A percentile compares a stretch with the other conserved stretches of the same genome.
Conservation (phyloP, 2,113 vertebrate species). For the Mastomys coucha region DNA sequence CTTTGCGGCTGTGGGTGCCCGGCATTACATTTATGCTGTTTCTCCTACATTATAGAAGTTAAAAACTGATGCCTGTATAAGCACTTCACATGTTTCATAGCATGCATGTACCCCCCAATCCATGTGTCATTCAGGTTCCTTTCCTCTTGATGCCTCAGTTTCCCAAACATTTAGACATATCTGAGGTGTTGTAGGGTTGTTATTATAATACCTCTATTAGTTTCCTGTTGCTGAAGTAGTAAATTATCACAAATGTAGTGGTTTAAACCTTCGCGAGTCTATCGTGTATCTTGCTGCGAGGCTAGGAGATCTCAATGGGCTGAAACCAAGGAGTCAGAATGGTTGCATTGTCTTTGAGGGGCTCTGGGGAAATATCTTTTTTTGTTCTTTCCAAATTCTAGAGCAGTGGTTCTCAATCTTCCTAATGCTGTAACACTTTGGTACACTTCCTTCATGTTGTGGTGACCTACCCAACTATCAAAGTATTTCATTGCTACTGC, state of each 20-base stretch:
- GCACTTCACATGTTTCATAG: background rate
- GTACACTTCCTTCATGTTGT: background rate
- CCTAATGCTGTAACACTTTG: background rate
- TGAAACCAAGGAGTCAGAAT: background rate
- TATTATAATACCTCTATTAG: background rate
- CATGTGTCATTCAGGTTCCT: background rate
- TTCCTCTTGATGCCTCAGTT: background rate
- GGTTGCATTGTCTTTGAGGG: background rate
- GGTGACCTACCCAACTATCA: background rate
- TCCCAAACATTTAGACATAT: background rate
- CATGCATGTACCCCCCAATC: too few species aligned
- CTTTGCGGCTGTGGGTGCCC: too few species aligned
- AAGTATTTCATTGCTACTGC: background rate
- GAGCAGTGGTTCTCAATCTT: background rate
- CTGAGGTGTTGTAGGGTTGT: background rate
- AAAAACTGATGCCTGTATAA: background rate
- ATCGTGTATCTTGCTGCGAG: too few species aligned
- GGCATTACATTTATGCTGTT: too few species aligned
- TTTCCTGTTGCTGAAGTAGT: background rate
- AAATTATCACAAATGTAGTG: background rate
- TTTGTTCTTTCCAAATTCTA: background rate
- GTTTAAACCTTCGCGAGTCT: background rate
- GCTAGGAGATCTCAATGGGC: background rate
- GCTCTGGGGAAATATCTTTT: background rate
- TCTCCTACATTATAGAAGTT: background rate